Evolutionary conservation across 1,140 invertebrate genomes (phyloP).

Genomic region (Drosophila nasuta): DNA sequence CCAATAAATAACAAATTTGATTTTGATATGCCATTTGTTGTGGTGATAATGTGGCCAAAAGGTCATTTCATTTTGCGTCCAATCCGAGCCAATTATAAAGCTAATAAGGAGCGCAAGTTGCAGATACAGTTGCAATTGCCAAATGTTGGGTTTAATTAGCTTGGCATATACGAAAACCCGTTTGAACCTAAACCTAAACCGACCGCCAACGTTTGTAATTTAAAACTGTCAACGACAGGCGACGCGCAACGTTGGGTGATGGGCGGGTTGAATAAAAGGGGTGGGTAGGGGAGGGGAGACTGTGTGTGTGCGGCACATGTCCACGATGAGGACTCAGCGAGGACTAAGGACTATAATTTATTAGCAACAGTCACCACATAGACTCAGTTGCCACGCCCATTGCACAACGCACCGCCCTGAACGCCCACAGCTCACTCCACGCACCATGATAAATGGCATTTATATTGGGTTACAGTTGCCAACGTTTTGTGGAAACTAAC

Average conservation of each 20-base stretch:
- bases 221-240: constrained; percentile 75
- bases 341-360: constrained; percentile 64
- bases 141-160: constrained; percentile 74
- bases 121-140: constrained; percentile 67
- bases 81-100: constrained; percentile 69
- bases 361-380: constrained; percentile 77
- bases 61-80: constrained; percentile 13
- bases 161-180: constrained; percentile 14
- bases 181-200: constrained; percentile 1
- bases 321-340: constrained; percentile 42
- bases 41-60: constrained; percentile 32
- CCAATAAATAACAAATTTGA: constrained; percentile 78
- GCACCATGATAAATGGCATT: constrained; percentile 79
- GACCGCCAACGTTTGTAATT: constrained; percentile 72
- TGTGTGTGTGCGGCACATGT: constrained; percentile 59
- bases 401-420: constrained; percentile 27
- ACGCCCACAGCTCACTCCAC: not conserved
- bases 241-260: not conserved
- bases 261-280: no score
- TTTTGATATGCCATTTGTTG: constrained; percentile 73
- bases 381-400: constrained; percentile 34
- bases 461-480: constrained; percentile 79
- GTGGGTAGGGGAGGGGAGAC: not conserved
- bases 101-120: constrained; percentile 64
- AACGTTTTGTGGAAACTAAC: constrained; percentile 55